Evolutionary conservation across 2,888 invertebrate genomes (phyloP).

Genomic region (Hesperia comma): DNA sequence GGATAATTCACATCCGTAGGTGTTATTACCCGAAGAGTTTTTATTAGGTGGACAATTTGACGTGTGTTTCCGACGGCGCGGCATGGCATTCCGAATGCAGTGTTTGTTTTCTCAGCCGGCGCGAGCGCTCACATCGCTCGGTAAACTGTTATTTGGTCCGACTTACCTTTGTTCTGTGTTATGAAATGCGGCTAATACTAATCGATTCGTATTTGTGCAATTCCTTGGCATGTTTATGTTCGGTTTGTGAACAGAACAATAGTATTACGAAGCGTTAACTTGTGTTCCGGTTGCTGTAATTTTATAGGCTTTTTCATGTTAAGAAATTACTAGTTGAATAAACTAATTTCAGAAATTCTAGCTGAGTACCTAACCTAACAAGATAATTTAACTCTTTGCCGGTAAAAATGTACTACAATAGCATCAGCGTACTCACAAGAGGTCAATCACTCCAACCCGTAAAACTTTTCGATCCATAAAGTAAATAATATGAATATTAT

Average conservation of each 20-base stretch:
- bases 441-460: conserved; percentile 5
- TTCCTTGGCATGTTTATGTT: conserved; percentile 50
- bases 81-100: background rate
- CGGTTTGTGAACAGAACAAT: conserved; percentile 34
- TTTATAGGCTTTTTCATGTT: conserved; percentile 1
- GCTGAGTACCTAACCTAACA: no score
- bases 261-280: background rate
- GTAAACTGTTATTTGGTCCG: conserved; percentile 20
- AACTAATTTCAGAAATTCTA: no score
- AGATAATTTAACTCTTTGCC: background rate
- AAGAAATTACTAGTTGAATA: background rate
- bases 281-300: background rate
- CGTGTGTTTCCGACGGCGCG: conserved; percentile 15
- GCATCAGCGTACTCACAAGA: background rate
- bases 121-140: conserved; percentile 11
- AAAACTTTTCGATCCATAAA: conserved; percentile 10
- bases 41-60: conserved; percentile 22
- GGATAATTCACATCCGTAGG: background rate
- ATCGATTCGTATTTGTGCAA: conserved; percentile 26
- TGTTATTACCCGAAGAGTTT: conserved; percentile 4
- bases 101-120: conserved; percentile 31
- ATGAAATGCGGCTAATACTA: conserved; percentile 52
- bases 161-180: conserved; percentile 46
- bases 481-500: conserved; percentile 17
- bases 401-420: background rate